A percentile compares a stretch with the other conserved stretches of the same genome.
Conservation (phyloP, 2,888 invertebrate genomes). For the Aleiodes leptofemur region DNA sequence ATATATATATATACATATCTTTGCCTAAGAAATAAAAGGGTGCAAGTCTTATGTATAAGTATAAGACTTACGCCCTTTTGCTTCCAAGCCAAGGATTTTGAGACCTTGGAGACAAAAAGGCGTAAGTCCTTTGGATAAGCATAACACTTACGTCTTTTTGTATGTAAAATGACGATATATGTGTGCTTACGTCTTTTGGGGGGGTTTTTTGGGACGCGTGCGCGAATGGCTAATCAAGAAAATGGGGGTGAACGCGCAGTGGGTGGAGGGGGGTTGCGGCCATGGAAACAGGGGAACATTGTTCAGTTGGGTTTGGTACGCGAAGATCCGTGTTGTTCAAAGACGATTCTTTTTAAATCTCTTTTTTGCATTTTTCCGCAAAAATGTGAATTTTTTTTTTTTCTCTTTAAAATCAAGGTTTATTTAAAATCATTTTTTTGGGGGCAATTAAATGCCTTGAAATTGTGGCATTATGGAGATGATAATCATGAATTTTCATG, state of each 20-base stretch:
- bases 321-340: conserved; percentile 64
- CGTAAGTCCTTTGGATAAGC: no score
- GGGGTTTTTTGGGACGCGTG: conserved; percentile 65
- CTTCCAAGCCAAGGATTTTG: no score
- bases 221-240: conserved; percentile 57
- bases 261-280: conserved; percentile 68
- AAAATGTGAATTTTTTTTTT: background rate
- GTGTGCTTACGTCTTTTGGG: conserved; percentile 55
- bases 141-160: no score
- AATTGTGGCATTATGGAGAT: no score
- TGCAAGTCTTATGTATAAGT: no score
- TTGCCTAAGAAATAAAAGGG: no score
- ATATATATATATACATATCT: conserved; percentile 27
- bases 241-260: background rate
- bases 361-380: no score
- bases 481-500: background rate
- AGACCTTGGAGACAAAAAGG: no score
- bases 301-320: conserved; percentile 73
- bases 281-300: conserved; percentile 65
- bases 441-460: no score
- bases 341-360: background rate
- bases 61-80: no score
- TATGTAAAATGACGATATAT: conserved; percentile 42
- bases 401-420: background rate
- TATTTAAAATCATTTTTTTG: no score